A percentile compares a stretch with the other conserved stretches of the same genome.
Evolutionary conservation across 2,113 vertebrate species (phyloP).

Genomic region (Coregonus clupeaformis): DNA sequence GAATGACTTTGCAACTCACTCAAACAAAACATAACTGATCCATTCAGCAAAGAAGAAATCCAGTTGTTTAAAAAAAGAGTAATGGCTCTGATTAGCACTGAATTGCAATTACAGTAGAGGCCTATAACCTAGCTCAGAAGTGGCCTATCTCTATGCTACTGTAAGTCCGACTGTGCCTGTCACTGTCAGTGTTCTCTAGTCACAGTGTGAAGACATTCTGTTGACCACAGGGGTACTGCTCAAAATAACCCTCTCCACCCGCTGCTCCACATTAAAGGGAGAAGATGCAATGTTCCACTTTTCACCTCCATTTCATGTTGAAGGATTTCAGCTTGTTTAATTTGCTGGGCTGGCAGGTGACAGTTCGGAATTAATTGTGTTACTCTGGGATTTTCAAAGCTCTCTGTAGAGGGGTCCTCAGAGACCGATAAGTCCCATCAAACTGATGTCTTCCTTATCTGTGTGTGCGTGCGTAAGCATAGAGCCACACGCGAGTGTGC

Average conservation of each 20-base stretch:
- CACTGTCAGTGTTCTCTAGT: neutral
- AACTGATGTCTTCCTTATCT: neutral
- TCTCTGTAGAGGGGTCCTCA: neutral
- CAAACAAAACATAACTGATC: too few relatives aligned
- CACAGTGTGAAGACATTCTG: neutral
- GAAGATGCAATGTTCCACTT: too few relatives aligned
- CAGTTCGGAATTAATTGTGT: neutral
- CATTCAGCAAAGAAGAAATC: too few relatives aligned
- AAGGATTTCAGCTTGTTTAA: too few relatives aligned
- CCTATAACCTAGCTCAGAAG: too few relatives aligned
- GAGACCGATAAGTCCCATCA: neutral
- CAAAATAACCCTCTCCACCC: constrained; percentile 31
- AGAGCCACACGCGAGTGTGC: constrained; percentile 5
- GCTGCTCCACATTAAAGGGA: neutral
- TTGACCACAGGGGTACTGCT: constrained; percentile 29
- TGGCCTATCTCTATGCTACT: too few relatives aligned
- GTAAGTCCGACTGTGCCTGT: neutral
- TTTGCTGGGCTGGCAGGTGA: too few relatives aligned
- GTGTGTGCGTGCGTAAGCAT: neutral
- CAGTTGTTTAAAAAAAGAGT: too few relatives aligned
- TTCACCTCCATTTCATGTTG: too few relatives aligned
- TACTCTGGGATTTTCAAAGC: neutral
- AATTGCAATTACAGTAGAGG: too few relatives aligned
- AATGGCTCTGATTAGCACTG: too few relatives aligned
- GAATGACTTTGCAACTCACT: too few relatives aligned